Percentiles rank a stretch among this genome's conserved stretches.
Evolutionary conservation across 2,888 invertebrate species (phyloP).

Genomic region (Antheraea yamamai): DNA sequence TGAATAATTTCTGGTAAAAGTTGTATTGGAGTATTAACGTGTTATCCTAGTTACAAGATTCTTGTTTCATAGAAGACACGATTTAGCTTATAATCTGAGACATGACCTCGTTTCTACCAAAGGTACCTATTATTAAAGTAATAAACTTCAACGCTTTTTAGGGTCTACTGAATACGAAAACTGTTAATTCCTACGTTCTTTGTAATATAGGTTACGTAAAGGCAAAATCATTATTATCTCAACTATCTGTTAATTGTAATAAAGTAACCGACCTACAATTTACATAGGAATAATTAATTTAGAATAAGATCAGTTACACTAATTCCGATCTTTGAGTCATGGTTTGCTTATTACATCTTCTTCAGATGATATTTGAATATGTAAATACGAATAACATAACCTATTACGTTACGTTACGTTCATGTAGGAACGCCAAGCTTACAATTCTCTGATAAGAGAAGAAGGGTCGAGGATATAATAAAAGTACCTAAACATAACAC

Average conservation of each 20-base stretch:
- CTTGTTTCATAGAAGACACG: neutral
- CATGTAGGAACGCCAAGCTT: too few species aligned
- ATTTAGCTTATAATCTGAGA: neutral
- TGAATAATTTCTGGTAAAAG: neutral
- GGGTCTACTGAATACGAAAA: neutral
- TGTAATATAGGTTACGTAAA: neutral
- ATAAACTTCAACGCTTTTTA: conserved; percentile 11
- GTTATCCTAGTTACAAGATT: neutral
- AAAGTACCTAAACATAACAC: too few species aligned
- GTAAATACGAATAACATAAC: neutral
- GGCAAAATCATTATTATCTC: neutral
- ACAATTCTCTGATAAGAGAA: too few species aligned
- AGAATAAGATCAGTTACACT: too few species aligned
- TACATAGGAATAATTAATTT: too few species aligned
- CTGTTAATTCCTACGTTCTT: neutral
- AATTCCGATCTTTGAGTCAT: too few species aligned
- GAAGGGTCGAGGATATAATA: too few species aligned
- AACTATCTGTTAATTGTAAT: too few species aligned
- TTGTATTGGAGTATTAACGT: neutral
- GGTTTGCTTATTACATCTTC: too few species aligned
- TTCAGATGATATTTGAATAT: neutral
- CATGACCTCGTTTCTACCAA: neutral
- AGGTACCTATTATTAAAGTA: neutral
- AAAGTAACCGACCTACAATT: too few species aligned
- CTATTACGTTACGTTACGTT: too few species aligned